A percentile compares a stretch with the other conserved stretches of the same genome.
Conservation (phyloP, 2,888 invertebrate species). For the Nowickia ferox region DNA sequence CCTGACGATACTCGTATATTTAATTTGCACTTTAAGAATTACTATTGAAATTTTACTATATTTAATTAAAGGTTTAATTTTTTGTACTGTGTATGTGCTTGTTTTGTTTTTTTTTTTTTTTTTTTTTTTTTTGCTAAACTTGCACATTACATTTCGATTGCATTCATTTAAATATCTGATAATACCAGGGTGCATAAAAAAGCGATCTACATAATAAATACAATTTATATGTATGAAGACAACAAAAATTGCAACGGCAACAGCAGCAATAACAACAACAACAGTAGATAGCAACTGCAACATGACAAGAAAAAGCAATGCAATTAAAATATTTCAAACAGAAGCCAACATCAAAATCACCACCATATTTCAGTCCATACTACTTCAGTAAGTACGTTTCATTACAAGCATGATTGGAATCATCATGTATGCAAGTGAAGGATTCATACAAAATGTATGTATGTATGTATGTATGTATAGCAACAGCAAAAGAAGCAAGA, state of each 20-base stretch:
- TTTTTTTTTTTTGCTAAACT: no score
- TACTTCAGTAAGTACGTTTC: conserved; percentile 26
- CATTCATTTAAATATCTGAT: conserved; percentile 25
- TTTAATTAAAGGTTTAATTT: no score
- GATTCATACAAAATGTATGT: no score
- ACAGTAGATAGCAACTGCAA: conserved; percentile 52
- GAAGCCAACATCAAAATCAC: conserved; percentile 73
- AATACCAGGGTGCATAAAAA: conserved; percentile 58
- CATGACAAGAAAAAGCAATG: conserved; percentile 58
- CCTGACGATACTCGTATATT: no score
- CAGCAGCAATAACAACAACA: conserved; percentile 69
- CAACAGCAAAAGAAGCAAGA: conserved; percentile 24
- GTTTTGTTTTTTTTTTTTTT: no score
- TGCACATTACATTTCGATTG: neutral
- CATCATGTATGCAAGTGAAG: conserved; percentile 14
- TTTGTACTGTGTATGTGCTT: neutral
- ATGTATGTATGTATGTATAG: neutral
- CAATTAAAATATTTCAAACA: conserved; percentile 80
- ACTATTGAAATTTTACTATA: no score
- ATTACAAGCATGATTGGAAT: conserved; percentile 40
- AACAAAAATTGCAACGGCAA: conserved; percentile 56
- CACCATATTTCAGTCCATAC: conserved; percentile 55
- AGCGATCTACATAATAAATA: conserved; percentile 71
- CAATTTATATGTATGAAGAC: conserved; percentile 63
- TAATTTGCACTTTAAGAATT: no score